Conservation (phyloP, 2,113 vertebrate species). For the Coracopsis vasa region DNA sequence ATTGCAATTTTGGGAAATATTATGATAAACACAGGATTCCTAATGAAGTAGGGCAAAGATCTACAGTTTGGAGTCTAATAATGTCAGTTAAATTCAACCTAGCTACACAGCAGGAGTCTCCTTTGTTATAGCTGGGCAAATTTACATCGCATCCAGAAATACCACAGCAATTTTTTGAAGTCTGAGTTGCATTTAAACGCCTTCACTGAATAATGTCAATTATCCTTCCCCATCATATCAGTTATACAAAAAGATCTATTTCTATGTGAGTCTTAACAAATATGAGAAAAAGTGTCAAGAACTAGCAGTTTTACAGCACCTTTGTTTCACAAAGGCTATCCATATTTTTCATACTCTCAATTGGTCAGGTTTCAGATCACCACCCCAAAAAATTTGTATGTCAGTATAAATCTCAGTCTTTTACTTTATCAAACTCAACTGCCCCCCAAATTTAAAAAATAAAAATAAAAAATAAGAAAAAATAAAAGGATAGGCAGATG, state of each 20-base stretch:
- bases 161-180: not conserved
- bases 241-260: not conserved
- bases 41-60: not conserved
- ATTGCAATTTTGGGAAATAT: not conserved
- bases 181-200: not conserved
- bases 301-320: not conserved
- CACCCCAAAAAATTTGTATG: not conserved
- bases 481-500: not conserved
- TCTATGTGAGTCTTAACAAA: not conserved
- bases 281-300: not conserved
- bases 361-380: conserved; percentile 19
- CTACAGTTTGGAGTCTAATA: not conserved
- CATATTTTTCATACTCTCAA: not conserved
- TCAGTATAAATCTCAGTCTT: not conserved
- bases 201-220: not conserved
- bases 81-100: not conserved
- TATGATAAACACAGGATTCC: not conserved
- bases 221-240: not conserved
- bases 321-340: not conserved
- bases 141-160: not conserved
- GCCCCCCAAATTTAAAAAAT: not conserved
- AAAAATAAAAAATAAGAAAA: not conserved
- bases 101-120: not conserved
- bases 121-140: not conserved
- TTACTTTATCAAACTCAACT: conserved; percentile 64